These are phyloP conservation scores for Xestia c-nigrum DNA, from an alignment of 2,888 invertebrate genomes.

Conservation along the genomic window DNA sequence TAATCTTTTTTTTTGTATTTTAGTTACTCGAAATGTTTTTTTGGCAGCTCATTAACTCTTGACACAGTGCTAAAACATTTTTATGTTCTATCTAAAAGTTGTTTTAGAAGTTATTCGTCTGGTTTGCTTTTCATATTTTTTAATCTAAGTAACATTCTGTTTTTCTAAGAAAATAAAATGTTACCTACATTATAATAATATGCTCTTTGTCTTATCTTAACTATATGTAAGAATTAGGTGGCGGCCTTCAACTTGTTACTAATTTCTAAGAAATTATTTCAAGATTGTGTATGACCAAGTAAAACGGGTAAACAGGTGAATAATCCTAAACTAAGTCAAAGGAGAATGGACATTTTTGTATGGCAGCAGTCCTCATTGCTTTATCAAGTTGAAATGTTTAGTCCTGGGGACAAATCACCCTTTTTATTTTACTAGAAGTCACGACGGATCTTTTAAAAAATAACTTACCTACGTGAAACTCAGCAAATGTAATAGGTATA, in stretches of 20 bases:
- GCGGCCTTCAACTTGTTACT: neutral
- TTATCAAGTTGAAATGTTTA: neutral
- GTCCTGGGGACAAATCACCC: neutral
- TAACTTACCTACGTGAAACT: no score
- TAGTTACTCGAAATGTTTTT: slow-evolving; percentile 37
- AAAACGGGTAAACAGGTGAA: neutral
- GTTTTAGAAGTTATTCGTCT: neutral
- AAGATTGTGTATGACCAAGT: neutral
- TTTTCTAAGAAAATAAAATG: no score
- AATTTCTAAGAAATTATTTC: neutral
- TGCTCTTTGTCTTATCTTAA: neutral
- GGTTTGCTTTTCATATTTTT: neutral
- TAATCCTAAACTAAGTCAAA: no score
- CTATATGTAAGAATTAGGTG: neutral
- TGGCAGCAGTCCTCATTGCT: neutral
- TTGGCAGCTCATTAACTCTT: slow-evolving; percentile 51
- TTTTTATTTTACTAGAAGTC: neutral
- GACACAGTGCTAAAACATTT: slow-evolving; percentile 17
- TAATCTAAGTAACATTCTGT: neutral
- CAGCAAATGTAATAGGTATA: neutral
- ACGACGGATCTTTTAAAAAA: neutral
- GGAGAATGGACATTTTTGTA: neutral
- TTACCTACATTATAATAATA: no score
- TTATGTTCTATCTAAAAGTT: neutral
- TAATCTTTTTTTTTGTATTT: slow-evolving; percentile 24